Evolutionary conservation across 1,140 invertebrate species (phyloP).

Genomic region (Ceratosolen solmsi): DNA sequence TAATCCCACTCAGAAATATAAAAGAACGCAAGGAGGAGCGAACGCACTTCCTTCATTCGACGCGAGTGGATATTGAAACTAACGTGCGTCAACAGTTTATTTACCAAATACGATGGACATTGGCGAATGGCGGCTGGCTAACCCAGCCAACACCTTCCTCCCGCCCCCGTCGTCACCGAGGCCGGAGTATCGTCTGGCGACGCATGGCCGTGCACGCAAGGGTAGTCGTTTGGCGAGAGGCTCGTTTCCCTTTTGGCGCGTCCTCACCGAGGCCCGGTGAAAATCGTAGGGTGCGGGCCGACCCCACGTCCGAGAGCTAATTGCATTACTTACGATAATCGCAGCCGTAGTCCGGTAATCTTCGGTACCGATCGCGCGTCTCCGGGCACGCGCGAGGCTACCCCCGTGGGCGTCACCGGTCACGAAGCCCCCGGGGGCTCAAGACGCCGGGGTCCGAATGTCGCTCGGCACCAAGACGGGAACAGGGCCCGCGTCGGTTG

Average conservation of each 20-base stretch:
- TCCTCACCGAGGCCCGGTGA: background rate
- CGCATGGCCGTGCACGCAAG: too few relatives aligned
- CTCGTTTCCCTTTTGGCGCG: background rate
- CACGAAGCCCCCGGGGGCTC: background rate
- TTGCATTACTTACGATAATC: constrained; percentile 38
- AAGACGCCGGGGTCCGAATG: constrained; percentile 6
- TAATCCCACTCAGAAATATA: too few relatives aligned
- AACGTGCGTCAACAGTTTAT: too few relatives aligned
- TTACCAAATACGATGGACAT: too few relatives aligned
- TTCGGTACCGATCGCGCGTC: constrained; percentile 7
- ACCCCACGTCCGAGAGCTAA: background rate
- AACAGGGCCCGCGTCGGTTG: background rate
- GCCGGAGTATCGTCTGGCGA: too few relatives aligned
- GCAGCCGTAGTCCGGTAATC: constrained; percentile 1
- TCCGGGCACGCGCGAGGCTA: background rate
- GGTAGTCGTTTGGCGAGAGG: too few relatives aligned
- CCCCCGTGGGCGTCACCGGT: constrained; percentile 4
- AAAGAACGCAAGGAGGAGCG: too few relatives aligned
- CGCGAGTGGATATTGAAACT: too few relatives aligned
- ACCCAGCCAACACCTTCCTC: too few relatives aligned
- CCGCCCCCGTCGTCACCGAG: too few relatives aligned
- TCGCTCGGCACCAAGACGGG: background rate
- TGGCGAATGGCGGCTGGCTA: too few relatives aligned
- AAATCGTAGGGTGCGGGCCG: background rate
- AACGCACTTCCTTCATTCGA: too few relatives aligned